Conservation (phyloP, 1,140 invertebrate species). For the Metaphire vulgaris region DNA sequence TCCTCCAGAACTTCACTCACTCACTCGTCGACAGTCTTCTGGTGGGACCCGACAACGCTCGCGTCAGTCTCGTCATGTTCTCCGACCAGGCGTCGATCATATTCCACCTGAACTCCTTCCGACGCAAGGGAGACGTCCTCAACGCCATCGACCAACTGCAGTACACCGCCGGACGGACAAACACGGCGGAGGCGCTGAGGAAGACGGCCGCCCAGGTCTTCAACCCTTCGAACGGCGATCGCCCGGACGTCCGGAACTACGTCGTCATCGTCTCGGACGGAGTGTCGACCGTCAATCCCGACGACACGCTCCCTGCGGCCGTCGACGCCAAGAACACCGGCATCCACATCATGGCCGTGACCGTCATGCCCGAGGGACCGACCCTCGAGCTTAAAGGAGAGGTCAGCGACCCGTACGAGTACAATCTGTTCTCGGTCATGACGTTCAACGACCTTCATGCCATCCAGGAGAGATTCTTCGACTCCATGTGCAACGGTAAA, state of each 20-base stretch:
- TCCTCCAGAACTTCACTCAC: constrained; percentile 20
- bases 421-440: not conserved
- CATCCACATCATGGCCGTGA: not conserved
- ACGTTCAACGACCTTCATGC: not conserved
- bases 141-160: constrained; percentile 6
- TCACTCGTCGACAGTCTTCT: constrained; percentile 16
- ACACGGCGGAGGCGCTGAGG: constrained; percentile 23
- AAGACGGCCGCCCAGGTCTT: constrained; percentile 20
- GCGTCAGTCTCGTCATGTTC: constrained; percentile 23
- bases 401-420: not conserved
- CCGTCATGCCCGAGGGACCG: not conserved
- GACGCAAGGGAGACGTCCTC: constrained; percentile 19
- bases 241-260: constrained; percentile 22
- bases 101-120: constrained; percentile 30
- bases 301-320: constrained; percentile 19
- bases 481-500: not conserved
- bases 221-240: constrained; percentile 17
- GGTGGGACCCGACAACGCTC: constrained; percentile 17
- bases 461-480: not conserved
- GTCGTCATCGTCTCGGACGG: constrained; percentile 29
- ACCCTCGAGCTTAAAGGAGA: not conserved
- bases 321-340: constrained; percentile 8
- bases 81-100: constrained; percentile 2
- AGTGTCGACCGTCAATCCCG: constrained; percentile 22
- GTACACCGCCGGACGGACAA: constrained; percentile 14